Evolutionary conservation across 2,113 vertebrate species (phyloP).

Genomic region (Tenebrosternarchus preto): DNA sequence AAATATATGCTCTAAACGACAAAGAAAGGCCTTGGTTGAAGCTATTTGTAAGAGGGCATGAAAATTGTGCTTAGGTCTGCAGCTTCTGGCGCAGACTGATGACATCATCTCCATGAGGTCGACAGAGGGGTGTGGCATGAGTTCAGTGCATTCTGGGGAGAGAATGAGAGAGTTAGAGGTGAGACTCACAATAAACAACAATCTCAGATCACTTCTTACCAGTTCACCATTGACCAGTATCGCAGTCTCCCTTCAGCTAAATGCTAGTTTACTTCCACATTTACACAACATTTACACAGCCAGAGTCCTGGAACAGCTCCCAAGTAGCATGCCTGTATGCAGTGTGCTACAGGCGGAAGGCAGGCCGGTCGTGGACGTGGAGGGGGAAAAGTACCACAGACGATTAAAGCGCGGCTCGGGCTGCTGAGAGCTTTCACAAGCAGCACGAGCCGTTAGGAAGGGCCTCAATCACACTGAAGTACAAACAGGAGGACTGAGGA

Average conservation of each 20-base stretch:
- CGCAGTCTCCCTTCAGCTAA: too few relatives aligned
- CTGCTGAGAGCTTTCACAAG: neutral
- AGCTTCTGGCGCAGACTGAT: constrained; percentile 64
- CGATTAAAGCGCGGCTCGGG: constrained; percentile 8
- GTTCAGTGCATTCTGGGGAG: constrained; percentile 38
- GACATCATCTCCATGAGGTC: constrained; percentile 66
- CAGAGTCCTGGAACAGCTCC: too few relatives aligned
- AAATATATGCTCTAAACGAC: constrained; percentile 71
- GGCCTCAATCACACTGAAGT: constrained; percentile 1
- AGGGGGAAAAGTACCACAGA: neutral
- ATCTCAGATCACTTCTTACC: too few relatives aligned
- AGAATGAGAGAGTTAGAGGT: neutral
- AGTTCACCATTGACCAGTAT: neutral
- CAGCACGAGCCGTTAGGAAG: neutral
- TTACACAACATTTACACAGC: too few relatives aligned
- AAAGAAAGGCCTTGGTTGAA: constrained; percentile 79
- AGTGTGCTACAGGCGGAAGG: neutral
- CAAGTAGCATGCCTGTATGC: neutral
- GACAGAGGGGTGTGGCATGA: neutral
- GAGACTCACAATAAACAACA: neutral
- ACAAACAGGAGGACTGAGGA: neutral
- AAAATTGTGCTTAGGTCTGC: constrained; percentile 72
- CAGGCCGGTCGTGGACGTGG: neutral
- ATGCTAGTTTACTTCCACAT: too few relatives aligned
- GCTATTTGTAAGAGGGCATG: constrained; percentile 76